Evolutionary conservation across 2,888 invertebrate species (phyloP).

Genomic region (Lasioglossum morio): DNA sequence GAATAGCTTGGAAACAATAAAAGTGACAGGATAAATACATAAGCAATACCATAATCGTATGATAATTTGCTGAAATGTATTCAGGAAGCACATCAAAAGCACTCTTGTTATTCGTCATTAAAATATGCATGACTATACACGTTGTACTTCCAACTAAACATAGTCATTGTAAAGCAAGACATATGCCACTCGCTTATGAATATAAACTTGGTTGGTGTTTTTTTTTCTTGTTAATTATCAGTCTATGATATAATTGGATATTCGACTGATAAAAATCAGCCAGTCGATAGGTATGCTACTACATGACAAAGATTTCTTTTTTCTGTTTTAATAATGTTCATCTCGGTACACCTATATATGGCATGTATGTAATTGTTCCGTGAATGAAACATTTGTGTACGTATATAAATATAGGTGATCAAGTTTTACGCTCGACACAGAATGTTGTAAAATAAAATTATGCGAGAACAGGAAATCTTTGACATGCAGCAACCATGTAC

Average conservation of each 20-base stretch:
- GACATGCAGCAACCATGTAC: slow-evolving; percentile 70
- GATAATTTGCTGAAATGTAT: slow-evolving; percentile 40
- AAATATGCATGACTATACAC: slow-evolving; percentile 41
- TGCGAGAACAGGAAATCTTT: slow-evolving; percentile 54
- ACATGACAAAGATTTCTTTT: slow-evolving; percentile 61
- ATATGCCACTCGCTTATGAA: slow-evolving; percentile 68
- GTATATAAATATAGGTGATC: slow-evolving; percentile 42
- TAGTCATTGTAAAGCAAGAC: slow-evolving; percentile 61
- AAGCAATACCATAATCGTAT: neutral
- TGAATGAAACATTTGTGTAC: slow-evolving; percentile 28
- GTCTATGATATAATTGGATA: slow-evolving; percentile 80
- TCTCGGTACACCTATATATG: neutral
- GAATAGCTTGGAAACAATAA: slow-evolving; percentile 4
- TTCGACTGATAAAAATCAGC: slow-evolving; percentile 71
- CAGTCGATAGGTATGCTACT: slow-evolving; percentile 71
- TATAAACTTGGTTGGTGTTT: slow-evolving; percentile 70
- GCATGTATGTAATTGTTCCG: slow-evolving; percentile 32
- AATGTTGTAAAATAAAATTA: slow-evolving; percentile 25
- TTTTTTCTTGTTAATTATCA: slow-evolving; percentile 74
- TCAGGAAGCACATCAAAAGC: slow-evolving; percentile 49
- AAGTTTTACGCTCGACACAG: slow-evolving; percentile 30
- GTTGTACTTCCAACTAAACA: slow-evolving; percentile 48
- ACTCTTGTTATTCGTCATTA: slow-evolving; percentile 39
- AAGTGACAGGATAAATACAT: slow-evolving; percentile 6
- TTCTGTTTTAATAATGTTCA: slow-evolving; percentile 24